A percentile compares a stretch with the other conserved stretches of the same genome.
Evolutionary conservation across 2,113 vertebrate genomes (phyloP).

Genomic region (Nannobrachium achirus): DNA sequence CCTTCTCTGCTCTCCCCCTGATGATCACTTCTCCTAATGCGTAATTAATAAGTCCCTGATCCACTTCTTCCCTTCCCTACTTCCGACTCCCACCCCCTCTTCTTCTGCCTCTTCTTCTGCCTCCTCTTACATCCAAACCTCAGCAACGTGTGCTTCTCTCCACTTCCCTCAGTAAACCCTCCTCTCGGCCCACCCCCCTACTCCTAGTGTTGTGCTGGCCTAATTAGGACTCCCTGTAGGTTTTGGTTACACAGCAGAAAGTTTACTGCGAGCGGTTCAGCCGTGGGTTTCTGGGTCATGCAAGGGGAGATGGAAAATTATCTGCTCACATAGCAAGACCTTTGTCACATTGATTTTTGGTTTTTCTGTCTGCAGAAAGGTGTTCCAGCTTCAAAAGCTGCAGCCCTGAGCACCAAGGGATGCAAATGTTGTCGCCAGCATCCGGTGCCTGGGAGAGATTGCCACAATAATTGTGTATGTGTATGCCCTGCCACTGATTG

Average conservation of each 20-base stretch:
- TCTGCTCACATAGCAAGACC: constrained; percentile 31
- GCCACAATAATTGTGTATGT: neutral
- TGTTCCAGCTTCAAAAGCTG: neutral
- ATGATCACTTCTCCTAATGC: constrained; percentile 32
- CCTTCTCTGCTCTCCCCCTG: constrained; percentile 1
- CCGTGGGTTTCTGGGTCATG: constrained; percentile 69
- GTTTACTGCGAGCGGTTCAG: constrained; percentile 69
- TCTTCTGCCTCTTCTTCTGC: constrained; percentile 35
- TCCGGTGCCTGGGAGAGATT: neutral
- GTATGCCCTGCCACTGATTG: neutral
- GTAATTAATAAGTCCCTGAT: constrained; percentile 53
- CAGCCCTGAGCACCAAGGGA: neutral
- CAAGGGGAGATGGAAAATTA: constrained; percentile 20
- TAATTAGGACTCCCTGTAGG: constrained; percentile 71
- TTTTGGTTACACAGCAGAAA: constrained; percentile 60
- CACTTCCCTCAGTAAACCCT: constrained; percentile 31
- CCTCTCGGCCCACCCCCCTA: constrained; percentile 24
- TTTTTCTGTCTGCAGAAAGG: neutral
- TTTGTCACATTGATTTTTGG: neutral
- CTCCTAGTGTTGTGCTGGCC: constrained; percentile 45
- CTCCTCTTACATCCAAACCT: neutral
- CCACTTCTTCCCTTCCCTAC: constrained; percentile 38
- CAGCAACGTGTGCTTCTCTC: constrained; percentile 22
- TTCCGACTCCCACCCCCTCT: constrained; percentile 28
- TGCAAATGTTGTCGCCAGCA: neutral